Base-by-base conservation (phyloP, 2,888 invertebrate species). In the Coelogynopora nodosa region DNA sequence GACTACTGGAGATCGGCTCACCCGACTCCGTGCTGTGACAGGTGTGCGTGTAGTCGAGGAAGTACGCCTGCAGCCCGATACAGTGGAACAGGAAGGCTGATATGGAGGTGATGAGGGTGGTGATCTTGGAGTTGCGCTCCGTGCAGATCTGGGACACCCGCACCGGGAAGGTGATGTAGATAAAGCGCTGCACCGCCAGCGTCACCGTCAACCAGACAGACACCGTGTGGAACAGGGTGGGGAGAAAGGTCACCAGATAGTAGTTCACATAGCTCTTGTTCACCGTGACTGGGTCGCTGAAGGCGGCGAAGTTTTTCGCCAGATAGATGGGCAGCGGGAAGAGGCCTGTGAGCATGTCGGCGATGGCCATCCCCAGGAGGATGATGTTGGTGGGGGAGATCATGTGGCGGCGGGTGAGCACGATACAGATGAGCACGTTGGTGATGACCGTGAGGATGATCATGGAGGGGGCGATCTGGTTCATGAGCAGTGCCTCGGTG, bases 291-390 rank as follows among this genome's bases (percentile, higher is more conserved):
- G 87, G 29, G 5, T 27, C 67, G 31, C 67, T 29, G 86, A 18
- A 74, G 23, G 84, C 49, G 1, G 86, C 31, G 30, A 84, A 86
- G 67, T 86, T 85, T 0, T 91, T 91, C n/a, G 82, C n/a, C 26
- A 87, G 27, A 30, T 87, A 87, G 0, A 87, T 67, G 23, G 87
- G 87, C 31, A 87, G 30, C 28, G 87, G 86, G 30, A 67, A 87
- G 23, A 87, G 67, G 1, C 87, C 87, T 0, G 97, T 97, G 91
- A 97, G 94, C 94, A 97, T 95, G 92, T 97, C 97, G 89, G 96
- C 96, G 0, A 97, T 93, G 0, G 97, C 97, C 96, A 97, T 97
- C n/a, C 95, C 95, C 94, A 96, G 95, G 0, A 97, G 94, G 0
- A 97, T 95, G n/a, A 95, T 94, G 92, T 97, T 97, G 0, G 97